Evolutionary conservation across 37 sponge, comb jelly and placozoan species (phyloP), one percentile per base, ranked within the genome.

Genomic region (Cliona cf. orientalis): DNA sequence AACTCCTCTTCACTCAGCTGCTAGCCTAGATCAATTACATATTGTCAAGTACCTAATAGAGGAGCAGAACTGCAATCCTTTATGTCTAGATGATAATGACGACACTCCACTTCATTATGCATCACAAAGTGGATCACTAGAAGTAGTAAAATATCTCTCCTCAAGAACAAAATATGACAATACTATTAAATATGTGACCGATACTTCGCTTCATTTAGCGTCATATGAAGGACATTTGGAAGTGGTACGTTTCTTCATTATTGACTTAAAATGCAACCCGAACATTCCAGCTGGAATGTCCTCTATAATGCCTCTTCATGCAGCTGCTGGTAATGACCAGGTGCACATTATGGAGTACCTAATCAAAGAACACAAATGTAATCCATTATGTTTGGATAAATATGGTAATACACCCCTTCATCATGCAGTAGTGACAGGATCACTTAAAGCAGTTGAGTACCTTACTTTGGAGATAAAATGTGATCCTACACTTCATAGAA

Each of bases 401-500:
- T 5, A 61, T 25, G 63, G 63, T 25, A 22, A 6, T 61, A 61
- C 63, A n/a, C 63, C 63, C 6, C 63, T 61, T 61, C 63, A 61
- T 22, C 26, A 25, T 61, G 28, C 63, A n/a, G 26, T 28, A n/a
- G 23, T n/a, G 63, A 12, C 5, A 25, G 63, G 63, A 61, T 6
- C 12, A 12, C 22, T 61, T n/a, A 22, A 12, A 12, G 28, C 63
- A 61, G 28, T 61, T 6, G 23, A 61, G 28, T 61, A n/a, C 17
- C 28, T n/a, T n/a, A n/a, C n/a, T n/a, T n/a, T 61, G 63, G 17
- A 25, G 63, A 6, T 26, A 11, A n/a, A 11, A 11, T 61, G 26
- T 61, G 63, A 28, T 61, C 23, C 5, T 61, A 28, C 12, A 25
- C 26, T 22, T 6, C 26, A 6, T 26, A 6, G 22, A 25, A 61